Percentiles rank a stretch among this genome's conserved stretches.
Evolutionary conservation across 1,140 invertebrate genomes (phyloP).

Genomic region (Drosophila mayri): DNA sequence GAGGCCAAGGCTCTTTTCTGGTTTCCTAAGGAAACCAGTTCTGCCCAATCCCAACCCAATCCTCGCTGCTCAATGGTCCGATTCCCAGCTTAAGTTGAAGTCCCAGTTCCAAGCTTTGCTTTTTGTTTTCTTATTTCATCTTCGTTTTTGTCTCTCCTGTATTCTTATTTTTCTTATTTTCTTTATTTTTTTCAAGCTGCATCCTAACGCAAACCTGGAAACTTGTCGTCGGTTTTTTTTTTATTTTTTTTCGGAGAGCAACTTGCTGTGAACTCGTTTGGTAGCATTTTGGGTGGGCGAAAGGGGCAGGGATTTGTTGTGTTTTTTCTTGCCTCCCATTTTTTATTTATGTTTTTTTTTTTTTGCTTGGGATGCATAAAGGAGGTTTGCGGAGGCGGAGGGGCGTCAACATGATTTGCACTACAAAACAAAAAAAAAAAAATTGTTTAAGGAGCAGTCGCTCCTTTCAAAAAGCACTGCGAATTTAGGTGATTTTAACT

Average conservation of each 20-base stretch:
- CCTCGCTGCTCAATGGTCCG: conserved; percentile 38
- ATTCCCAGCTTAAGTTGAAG: conserved; percentile 30
- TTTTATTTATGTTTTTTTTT: background rate
- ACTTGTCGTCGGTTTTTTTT: conserved; percentile 56
- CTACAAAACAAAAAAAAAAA: conserved; percentile 73
- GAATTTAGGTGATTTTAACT: background rate
- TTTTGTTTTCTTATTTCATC: conserved; percentile 15
- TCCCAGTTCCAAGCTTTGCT: conserved; percentile 40
- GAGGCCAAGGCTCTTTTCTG: conserved; percentile 29
- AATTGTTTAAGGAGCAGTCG: conserved; percentile 68
- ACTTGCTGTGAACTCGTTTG: conserved; percentile 79
- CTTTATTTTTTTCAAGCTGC: conserved; percentile 22
- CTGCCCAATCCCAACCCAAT: conserved; percentile 32
- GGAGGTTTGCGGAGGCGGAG: conserved; percentile 38
- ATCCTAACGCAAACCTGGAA: conserved; percentile 59
- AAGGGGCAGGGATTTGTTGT: conserved; percentile 11
- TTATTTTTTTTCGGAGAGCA: conserved; percentile 36
- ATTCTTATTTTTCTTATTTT: conserved; percentile 1
- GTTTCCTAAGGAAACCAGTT: conserved; percentile 43
- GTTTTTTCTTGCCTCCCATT: background rate
- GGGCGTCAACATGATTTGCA: conserved; percentile 78
- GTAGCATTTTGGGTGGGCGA: conserved; percentile 66
- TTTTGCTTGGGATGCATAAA: conserved; percentile 4
- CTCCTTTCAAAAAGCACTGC: conserved; percentile 37
- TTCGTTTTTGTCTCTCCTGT: conserved; percentile 1